phyloP scores from a whole-genome alignment of 2,888 invertebrate genomes.

The Notodromas monacha region DNA sequence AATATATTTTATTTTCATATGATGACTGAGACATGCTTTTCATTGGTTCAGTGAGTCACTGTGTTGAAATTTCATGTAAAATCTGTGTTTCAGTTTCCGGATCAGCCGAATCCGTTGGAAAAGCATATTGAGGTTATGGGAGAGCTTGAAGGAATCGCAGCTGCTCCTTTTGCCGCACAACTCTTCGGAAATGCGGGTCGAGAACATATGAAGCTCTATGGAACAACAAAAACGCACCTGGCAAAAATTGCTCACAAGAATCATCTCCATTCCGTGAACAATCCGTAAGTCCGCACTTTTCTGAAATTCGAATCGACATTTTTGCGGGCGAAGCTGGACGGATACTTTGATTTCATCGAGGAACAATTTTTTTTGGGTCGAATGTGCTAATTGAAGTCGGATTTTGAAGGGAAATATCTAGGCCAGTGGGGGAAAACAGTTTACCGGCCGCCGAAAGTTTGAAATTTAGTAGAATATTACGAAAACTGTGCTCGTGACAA shows the following conservation, averaged over 20 bases:
- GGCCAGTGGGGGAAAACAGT: no score
- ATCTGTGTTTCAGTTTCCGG: constrained; percentile 23
- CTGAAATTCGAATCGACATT: no score
- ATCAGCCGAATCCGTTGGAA: constrained; percentile 62
- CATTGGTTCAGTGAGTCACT: no score
- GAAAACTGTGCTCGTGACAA: no score
- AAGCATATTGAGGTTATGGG: constrained; percentile 55
- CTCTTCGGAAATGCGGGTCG: constrained; percentile 81
- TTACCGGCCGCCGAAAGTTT: no score
- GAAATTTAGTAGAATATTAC: no score
- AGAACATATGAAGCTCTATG: constrained; percentile 86
- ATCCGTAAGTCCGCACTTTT: constrained; percentile 55
- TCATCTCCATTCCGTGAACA: constrained; percentile 79
- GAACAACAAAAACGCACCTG: constrained; percentile 63
- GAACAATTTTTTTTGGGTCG: constrained; percentile 7
- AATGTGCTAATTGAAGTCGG: background rate
- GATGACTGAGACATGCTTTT: no score
- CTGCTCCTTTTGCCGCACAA: constrained; percentile 63
- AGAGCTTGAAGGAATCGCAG: constrained; percentile 40
- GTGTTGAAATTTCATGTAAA: constrained; percentile 1
- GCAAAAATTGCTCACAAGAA: constrained; percentile 95
- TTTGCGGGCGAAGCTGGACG: no score
- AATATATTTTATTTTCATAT: constrained; percentile 2
- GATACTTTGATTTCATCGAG: no score
- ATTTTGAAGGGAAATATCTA: no score